Conservation (phyloP, 2,797 vertebrate species). For the Aplochiton taeniatus region DNA sequence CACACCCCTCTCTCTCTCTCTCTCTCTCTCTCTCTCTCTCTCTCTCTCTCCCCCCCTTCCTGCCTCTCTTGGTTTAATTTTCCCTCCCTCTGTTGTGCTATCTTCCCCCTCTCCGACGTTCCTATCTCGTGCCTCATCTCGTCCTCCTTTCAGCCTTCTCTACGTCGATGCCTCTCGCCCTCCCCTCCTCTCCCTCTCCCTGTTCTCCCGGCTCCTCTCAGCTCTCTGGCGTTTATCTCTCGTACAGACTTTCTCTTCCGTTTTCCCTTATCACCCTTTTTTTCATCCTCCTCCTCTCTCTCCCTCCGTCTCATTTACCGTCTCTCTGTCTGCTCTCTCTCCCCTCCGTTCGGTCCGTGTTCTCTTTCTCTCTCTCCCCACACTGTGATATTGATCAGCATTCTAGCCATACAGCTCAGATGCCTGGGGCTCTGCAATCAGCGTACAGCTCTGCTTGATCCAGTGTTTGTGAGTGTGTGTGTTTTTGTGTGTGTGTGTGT, state of each 20-base stretch:
- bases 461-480: conserved; percentile 23
- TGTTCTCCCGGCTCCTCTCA: neutral
- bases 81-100: neutral
- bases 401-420: conserved; percentile 63
- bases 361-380: conserved; percentile 16
- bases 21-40: neutral
- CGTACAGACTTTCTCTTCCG: neutral
- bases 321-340: conserved; percentile 20
- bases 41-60: neutral
- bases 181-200: conserved; percentile 4
- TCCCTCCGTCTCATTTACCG: conserved; percentile 32
- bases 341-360: conserved; percentile 9
- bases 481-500: neutral
- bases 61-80: too few relatives aligned
- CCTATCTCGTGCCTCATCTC: neutral
- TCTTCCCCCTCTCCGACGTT: neutral
- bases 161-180: neutral
- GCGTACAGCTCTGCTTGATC: conserved; percentile 49
- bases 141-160: conserved; percentile 6
- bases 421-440: conserved; percentile 64
- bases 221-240: neutral
- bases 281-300: neutral
- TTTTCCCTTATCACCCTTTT: neutral
- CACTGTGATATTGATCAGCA: conserved; percentile 70
- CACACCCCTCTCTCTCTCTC: conserved; percentile 38